Conservation (phyloP, 2,113 vertebrate species). For the Nyctibius bracteatus region DNA sequence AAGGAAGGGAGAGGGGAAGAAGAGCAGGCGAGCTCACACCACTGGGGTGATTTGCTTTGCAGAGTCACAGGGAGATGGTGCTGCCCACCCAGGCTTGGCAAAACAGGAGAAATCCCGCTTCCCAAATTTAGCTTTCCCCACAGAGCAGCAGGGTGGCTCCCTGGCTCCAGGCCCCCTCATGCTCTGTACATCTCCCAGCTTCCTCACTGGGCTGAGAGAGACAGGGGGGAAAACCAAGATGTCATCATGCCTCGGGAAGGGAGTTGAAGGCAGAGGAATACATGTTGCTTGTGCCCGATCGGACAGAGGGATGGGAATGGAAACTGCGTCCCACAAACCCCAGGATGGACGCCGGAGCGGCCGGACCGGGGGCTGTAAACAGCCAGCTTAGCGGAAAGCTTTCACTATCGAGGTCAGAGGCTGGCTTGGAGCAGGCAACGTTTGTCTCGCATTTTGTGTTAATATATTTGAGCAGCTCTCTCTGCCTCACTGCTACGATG, state of each 20-base stretch:
- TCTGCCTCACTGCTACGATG: background rate
- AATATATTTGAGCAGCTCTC: background rate
- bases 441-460: constrained; percentile 2
- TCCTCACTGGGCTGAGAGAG: background rate
- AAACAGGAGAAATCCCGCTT: background rate
- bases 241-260: background rate
- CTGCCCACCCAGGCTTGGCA: background rate
- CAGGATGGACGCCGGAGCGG: background rate
- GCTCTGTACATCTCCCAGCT: background rate
- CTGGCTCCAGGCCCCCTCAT: background rate
- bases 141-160: background rate
- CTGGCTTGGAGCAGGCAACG: background rate
- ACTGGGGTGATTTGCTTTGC: background rate
- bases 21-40: background rate
- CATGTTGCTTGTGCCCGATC: background rate
- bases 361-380: background rate
- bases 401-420: background rate
- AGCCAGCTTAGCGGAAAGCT: background rate
- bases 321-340: background rate
- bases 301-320: background rate
- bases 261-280: background rate
- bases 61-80: background rate
- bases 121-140: background rate
- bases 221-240: background rate
- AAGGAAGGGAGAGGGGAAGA: background rate